Conservation (phyloP, 2,797 vertebrate genomes). For the Capromys pilorides region DNA sequence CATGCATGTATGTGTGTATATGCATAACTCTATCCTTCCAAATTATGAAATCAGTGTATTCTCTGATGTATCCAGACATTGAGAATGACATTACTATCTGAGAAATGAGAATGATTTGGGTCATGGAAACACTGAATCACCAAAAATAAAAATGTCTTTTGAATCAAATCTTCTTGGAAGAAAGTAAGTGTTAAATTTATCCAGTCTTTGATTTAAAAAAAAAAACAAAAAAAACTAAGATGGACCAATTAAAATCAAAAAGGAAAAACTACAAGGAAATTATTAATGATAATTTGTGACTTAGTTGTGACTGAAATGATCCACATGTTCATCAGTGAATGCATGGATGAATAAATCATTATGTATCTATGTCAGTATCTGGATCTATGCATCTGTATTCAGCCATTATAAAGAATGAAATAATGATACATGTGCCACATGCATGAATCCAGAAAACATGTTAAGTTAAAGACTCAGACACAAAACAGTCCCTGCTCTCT, state of each 20-base stretch:
- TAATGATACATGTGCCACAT: background rate
- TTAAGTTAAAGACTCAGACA: background rate
- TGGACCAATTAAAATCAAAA: slow-evolving; percentile 25
- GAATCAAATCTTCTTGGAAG: background rate
- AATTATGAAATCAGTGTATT: background rate
- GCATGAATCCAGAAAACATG: background rate
- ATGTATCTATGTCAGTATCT: background rate
- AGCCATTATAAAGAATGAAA: background rate
- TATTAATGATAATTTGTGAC: background rate
- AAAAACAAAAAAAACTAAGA: background rate
- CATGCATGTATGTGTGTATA: background rate
- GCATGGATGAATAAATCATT: background rate
- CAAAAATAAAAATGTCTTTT: background rate
- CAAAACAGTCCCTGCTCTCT: background rate
- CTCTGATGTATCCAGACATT: background rate
- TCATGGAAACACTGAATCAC: background rate
- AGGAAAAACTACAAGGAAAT: background rate
- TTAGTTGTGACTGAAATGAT: background rate
- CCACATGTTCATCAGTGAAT: background rate
- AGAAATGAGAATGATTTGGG: background rate
- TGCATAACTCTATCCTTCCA: background rate
- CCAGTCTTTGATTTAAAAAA: background rate
- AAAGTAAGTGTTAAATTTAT: background rate
- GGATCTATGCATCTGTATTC: background rate
- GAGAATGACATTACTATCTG: background rate